Evolutionary conservation across 2,888 invertebrate genomes (phyloP).

Genomic region (Belgica antarctica): DNA sequence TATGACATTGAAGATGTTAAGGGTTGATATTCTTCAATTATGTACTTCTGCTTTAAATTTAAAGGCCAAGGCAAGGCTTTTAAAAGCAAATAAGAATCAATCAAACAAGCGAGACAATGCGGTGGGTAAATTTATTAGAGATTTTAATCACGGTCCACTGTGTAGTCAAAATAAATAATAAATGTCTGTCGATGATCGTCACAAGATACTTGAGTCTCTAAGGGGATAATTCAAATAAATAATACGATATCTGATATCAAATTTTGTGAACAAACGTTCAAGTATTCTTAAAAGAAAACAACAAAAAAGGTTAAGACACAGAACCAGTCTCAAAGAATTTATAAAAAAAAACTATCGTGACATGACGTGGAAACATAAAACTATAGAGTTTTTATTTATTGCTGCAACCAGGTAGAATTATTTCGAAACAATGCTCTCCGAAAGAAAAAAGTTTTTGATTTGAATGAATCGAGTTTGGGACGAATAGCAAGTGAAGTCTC

Average conservation of each 20-base stretch:
- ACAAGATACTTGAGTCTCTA: conserved; percentile 36
- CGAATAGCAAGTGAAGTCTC: too few species aligned
- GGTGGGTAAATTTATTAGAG: conserved; percentile 39
- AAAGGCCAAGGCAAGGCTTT: neutral
- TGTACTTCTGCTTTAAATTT: neutral
- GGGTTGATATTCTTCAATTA: neutral
- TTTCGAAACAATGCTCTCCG: too few species aligned
- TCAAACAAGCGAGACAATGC: conserved; percentile 29
- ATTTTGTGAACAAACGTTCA: neutral
- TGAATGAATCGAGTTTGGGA: too few species aligned
- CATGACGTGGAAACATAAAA: conserved; percentile 30
- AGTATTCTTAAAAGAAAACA: neutral
- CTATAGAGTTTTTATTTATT: conserved; percentile 23
- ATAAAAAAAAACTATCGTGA: neutral
- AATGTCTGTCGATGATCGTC: conserved; percentile 40
- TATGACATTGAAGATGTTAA: neutral
- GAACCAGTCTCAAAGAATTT: neutral
- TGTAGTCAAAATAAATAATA: conserved; percentile 41
- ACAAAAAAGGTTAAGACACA: neutral
- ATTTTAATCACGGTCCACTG: conserved; percentile 32
- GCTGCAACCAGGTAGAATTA: conserved; percentile 13
- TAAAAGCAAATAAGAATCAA: too few species aligned
- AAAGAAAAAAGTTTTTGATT: neutral
- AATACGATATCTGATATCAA: conserved; percentile 41
- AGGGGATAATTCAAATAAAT: neutral